Evolutionary conservation across 2,113 vertebrate species (phyloP).

Genomic region (Labeo rohita): DNA sequence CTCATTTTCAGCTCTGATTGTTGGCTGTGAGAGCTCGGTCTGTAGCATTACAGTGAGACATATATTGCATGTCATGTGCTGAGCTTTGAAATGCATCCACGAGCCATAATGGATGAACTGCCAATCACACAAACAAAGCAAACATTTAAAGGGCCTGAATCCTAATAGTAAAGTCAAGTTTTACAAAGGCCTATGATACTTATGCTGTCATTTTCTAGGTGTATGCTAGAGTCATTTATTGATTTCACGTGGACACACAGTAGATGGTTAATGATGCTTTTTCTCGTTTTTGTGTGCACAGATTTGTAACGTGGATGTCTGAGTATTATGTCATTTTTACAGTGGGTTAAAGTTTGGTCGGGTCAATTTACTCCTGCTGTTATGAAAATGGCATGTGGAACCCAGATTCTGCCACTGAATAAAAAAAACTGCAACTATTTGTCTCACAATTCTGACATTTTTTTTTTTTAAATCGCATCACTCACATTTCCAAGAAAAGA

Average conservation of each 20-base stretch:
- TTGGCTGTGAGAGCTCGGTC: neutral
- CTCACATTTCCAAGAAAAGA: no score
- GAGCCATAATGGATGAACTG: neutral
- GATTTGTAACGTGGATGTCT: neutral
- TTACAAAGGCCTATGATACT: neutral
- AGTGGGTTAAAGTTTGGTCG: neutral
- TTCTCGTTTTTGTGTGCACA: neutral
- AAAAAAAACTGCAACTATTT: no score
- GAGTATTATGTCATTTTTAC: neutral
- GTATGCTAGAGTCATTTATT: neutral
- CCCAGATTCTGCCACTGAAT: no score
- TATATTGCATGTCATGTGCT: constrained; percentile 8
- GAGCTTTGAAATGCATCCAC: neutral
- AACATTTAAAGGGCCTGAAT: neutral
- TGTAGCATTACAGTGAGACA: neutral
- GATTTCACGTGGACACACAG: neutral
- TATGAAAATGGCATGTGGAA: neutral
- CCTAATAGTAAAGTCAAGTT: neutral
- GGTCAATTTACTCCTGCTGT: neutral
- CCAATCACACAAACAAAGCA: constrained; percentile 17
- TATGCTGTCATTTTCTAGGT: neutral
- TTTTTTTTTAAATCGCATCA: no score
- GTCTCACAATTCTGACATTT: no score
- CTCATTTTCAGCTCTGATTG: constrained; percentile 28
- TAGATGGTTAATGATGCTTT: neutral